Evolutionary conservation across 2,888 invertebrate genomes (phyloP).

Genomic region (Drosophila histrio): DNA sequence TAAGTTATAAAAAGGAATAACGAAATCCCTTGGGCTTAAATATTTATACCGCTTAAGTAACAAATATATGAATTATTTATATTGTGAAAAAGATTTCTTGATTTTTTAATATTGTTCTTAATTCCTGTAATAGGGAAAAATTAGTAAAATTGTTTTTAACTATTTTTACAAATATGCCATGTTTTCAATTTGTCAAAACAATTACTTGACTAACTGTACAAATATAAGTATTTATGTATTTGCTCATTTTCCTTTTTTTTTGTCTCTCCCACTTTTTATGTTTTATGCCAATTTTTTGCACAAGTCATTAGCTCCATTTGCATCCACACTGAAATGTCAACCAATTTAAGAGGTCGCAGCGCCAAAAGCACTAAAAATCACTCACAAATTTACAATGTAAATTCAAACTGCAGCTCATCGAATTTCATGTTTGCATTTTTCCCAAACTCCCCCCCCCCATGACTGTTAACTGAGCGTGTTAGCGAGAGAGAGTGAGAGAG

Average conservation of each 20-base stretch:
- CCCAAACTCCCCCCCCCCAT: neutral
- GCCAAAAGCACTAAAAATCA: constrained; percentile 59
- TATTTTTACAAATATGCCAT: no score
- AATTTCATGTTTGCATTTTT: constrained; percentile 46
- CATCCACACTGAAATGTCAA: constrained; percentile 36
- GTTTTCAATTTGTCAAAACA: no score
- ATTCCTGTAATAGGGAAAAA: no score
- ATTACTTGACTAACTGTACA: no score
- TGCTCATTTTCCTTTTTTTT: neutral
- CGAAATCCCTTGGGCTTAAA: no score
- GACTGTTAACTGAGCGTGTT: neutral
- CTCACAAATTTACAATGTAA: constrained; percentile 67
- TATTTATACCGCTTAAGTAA: no score
- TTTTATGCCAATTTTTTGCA: constrained; percentile 18
- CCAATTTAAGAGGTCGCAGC: constrained; percentile 35
- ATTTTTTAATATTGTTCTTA: no score
- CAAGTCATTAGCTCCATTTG: constrained; percentile 53
- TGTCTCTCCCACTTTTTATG: neutral
- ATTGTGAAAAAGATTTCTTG: no score
- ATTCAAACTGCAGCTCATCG: constrained; percentile 48
- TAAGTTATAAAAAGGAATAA: no score
- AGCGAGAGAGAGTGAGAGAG: neutral
- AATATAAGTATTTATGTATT: no score
- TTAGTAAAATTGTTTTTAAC: no score
- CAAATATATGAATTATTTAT: no score